Conservation (phyloP, 2,888 invertebrate species). For the Chymomyza fuscimana region DNA sequence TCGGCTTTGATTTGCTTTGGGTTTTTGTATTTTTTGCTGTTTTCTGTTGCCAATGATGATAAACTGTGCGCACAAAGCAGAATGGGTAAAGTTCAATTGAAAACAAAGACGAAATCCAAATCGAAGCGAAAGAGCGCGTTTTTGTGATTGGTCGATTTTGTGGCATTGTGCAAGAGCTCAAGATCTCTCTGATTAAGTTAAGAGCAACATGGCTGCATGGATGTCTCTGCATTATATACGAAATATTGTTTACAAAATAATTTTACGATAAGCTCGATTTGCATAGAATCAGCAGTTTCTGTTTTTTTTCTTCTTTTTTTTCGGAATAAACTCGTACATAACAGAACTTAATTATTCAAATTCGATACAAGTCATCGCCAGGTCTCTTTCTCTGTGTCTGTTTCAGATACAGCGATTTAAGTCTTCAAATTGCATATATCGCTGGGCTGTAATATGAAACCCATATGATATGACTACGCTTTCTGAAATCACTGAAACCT, state of each 20-base stretch:
- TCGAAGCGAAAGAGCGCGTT: background rate
- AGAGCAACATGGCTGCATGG: background rate
- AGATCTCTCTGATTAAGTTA: background rate
- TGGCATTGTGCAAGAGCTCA: background rate
- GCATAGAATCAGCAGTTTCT: slow-evolving; percentile 60
- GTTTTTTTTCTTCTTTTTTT: background rate
- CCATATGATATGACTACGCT: slow-evolving; percentile 23
- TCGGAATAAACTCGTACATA: background rate
- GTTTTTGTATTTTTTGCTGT: background rate
- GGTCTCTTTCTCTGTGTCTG: background rate
- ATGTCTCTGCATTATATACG: background rate
- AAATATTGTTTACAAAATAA: background rate
- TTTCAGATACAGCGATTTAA: background rate
- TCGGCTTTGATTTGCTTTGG: slow-evolving; percentile 14
- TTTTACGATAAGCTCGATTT: slow-evolving; percentile 47
- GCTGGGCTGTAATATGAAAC: slow-evolving; percentile 51
- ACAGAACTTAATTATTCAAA: background rate
- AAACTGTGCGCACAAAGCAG: background rate
- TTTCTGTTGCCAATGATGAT: background rate
- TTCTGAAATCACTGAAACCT: slow-evolving; percentile 6
- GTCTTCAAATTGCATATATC: background rate
- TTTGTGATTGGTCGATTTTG: background rate
- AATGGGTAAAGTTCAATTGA: background rate
- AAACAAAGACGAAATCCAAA: background rate
- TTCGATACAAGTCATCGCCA: background rate